Evolutionary conservation across 2,113 vertebrate species (phyloP).

Genomic region (Alces alces): DNA sequence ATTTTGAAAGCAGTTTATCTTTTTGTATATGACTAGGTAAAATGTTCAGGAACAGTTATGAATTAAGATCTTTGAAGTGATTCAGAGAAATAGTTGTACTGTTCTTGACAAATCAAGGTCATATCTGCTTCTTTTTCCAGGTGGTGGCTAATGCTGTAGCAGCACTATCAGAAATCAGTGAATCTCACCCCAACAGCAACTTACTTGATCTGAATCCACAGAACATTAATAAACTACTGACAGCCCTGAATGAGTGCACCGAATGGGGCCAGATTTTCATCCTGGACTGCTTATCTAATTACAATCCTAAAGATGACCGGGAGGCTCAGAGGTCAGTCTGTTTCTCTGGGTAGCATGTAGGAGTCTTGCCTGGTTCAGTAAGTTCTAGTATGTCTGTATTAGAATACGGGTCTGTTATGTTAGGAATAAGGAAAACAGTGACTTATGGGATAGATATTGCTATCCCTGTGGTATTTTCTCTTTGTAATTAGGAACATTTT

Average conservation of each 20-base stretch:
- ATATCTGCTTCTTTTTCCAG: constrained; percentile 72
- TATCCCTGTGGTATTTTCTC: background rate
- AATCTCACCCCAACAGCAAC: constrained; percentile 99
- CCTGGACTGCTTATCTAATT: constrained; percentile 98
- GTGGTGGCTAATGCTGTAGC: constrained; percentile 98
- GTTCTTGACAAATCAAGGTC: background rate
- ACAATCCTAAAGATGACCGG: constrained; percentile 97
- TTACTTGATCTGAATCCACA: constrained; percentile 98
- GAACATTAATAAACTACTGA: constrained; percentile 99
- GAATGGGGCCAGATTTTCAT: constrained; percentile 99
- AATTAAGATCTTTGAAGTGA: background rate
- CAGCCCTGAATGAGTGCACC: constrained; percentile 96
- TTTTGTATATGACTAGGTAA: background rate
- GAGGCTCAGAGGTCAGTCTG: constrained; percentile 93
- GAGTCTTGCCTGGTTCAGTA: background rate
- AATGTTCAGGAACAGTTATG: background rate
- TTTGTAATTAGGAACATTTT: constrained; percentile 29
- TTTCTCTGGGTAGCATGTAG: background rate
- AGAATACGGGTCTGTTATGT: background rate
- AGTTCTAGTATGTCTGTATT: background rate
- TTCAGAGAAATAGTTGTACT: background rate
- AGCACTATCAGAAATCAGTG: constrained; percentile 97
- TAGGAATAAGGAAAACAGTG: background rate
- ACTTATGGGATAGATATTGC: background rate
- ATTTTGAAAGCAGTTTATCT: constrained; percentile 22